Evolutionary conservation across 2,888 invertebrate genomes (phyloP), one percentile per base, ranked within the genome.

Genomic region (Caenorhabditis panamensis): DNA sequence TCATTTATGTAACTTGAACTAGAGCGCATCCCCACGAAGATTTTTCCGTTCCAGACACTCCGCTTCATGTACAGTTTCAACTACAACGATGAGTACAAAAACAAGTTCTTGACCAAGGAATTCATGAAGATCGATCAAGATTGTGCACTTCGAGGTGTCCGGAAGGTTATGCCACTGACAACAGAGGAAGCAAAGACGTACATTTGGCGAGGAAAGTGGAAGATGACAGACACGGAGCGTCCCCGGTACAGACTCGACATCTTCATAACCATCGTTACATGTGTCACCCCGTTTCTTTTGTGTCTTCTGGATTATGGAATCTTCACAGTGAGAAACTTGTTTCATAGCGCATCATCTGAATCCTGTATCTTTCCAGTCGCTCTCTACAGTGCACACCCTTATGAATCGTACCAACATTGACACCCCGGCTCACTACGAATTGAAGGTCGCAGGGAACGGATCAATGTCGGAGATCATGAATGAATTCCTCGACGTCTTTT

Each of bases 121-220:
- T 87, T 89, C 44, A 59, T 81, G 44, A 79, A 75, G 61, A 85
- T 89, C 58, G 88, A 89, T 68, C 51, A 68, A 58, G 79, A 84
- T 51, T 84, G 87, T 54, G 83, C 83, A n/a, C 63, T 82, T 36
- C 73, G 77, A 36, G 82, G 79, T 11, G 75, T 77, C 18, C 41
- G 71, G 11, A 82, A 84, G 59, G 66, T 86, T 18, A 59, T 89
- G 61, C 89, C 89, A 6, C 53, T 89, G 62, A 82, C 79, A 8
- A 61, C 61, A 1, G 80, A 71, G 1, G 88, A 89, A 63, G 41
- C 66, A 20, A 80, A 68, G 20, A 68, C 20, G 83, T 82, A 80
- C 54, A 68, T 86, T 24, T 56, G 56, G 24, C 18, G 84, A 20
- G 53, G 56, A 22, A 24, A 36, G 16, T 76, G 81, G 75, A 77